These are phyloP conservation scores for Halcyon chelicuti DNA, from an alignment of 2,797 vertebrate genomes.

Conservation along the genomic window DNA sequence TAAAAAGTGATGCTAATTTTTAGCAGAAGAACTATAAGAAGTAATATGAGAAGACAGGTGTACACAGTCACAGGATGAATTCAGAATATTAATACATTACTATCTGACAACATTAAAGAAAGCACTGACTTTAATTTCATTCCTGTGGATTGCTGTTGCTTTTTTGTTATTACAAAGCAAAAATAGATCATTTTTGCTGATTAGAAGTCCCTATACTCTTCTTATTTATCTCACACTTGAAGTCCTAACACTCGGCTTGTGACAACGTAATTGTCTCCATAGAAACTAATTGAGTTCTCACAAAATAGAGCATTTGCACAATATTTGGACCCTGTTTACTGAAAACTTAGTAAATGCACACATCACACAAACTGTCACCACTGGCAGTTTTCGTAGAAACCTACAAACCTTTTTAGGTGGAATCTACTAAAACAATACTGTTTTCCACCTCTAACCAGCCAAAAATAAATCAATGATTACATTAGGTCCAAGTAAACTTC, in stretches of 20 bases:
- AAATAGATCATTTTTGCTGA: constrained; percentile 41
- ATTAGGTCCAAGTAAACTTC: background rate
- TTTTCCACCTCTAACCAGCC: background rate
- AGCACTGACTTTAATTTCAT: background rate
- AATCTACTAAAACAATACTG: background rate
- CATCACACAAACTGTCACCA: constrained; percentile 1
- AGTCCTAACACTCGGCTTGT: constrained; percentile 20
- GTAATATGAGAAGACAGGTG: constrained; percentile 6
- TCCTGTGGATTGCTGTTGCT: background rate
- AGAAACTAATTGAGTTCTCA: constrained; percentile 59
- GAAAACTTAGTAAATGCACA: constrained; percentile 33
- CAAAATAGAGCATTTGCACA: constrained; percentile 26
- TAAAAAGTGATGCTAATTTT: constrained; percentile 37
- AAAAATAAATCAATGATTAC: background rate
- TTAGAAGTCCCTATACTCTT: constrained; percentile 31
- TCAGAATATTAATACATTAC: constrained; percentile 23
- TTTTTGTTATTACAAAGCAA: constrained; percentile 31
- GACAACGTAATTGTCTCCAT: constrained; percentile 65
- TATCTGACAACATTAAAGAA: constrained; percentile 7
- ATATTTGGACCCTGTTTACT: constrained; percentile 66
- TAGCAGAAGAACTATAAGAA: background rate
- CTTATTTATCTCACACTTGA: constrained; percentile 54
- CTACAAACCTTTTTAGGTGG: background rate
- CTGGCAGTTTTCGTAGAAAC: constrained; percentile 12
- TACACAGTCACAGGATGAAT: background rate